Evolutionary conservation across 64 coral and sea anemone genomes (phyloP), one percentile per base, ranked within the genome.

Genomic region (Porites lutea): DNA sequence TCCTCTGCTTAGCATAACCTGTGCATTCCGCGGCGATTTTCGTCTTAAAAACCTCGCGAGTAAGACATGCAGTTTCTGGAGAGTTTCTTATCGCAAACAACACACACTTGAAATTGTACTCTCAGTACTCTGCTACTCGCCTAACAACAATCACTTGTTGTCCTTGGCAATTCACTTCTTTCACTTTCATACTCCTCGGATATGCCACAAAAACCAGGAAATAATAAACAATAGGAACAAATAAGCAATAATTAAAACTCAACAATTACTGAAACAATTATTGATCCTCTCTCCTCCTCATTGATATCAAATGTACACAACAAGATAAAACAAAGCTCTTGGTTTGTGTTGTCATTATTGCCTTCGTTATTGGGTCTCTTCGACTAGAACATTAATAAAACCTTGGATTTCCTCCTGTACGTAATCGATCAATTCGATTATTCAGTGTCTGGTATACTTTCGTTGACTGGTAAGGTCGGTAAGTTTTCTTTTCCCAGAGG

Each of bases 11-110:
- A n/a, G 65, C 65, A 68, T 68, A 68, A 68, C 22, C 18, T 68
- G 10, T 68, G 65, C 65, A 68, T 21, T 68, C 65, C 65, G 65
- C 22, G 65, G 65, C 65, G 16, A 75, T 75, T 75, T 75, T 75
- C 4, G 72, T 75, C 45, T 75, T 14, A 15, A 75, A 75, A 14
- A 75, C 72, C 44, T 75, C 72, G 49, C 37, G 45, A 14, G 72
- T 11, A 15, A 75, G 23, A 48, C 43, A 48, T 49, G 8, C 72
- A 15, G 72, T 75, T 75, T 75, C 72, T 8, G 72, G 11, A 4
- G 27, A 47, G 72, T 75, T 75, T 8, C 46, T 15, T 10, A 49
- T 43, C 12, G 72, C 72, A 46, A 75, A 75, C 23, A 75, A 46
- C 23, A 75, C 12, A 75, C 72, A 13, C 72, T 49, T 75, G 72